Evolutionary conservation across 2,797 vertebrate genomes (phyloP).

Genomic region (Eurystomus glaucurus): DNA sequence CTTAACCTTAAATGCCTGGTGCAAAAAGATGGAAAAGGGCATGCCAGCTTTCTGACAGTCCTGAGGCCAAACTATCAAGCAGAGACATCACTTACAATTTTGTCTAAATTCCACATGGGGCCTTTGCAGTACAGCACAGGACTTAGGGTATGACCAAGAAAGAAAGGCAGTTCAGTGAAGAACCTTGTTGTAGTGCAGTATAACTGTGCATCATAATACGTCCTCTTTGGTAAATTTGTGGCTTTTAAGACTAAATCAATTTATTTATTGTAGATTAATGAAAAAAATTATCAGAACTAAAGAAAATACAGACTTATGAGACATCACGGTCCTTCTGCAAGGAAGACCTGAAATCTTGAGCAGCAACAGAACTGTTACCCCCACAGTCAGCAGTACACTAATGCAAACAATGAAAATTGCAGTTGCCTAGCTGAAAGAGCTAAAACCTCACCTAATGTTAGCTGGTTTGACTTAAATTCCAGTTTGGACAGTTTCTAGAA

Average conservation of each 20-base stretch:
- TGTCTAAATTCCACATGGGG: background rate
- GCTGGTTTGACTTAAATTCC: background rate
- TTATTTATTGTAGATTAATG: background rate
- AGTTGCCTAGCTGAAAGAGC: background rate
- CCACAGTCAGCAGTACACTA: background rate
- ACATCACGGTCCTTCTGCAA: background rate
- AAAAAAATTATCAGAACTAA: background rate
- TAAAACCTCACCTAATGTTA: background rate
- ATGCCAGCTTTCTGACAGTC: background rate
- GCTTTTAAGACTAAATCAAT: background rate
- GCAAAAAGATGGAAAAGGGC: background rate
- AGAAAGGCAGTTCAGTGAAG: background rate
- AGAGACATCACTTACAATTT: background rate
- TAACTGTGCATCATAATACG: background rate
- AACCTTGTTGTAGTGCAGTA: background rate
- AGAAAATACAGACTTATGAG: background rate
- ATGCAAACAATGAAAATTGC: background rate
- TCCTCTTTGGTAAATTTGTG: background rate
- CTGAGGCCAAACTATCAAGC: background rate
- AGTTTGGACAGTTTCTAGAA: conserved; percentile 21
- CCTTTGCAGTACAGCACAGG: background rate
- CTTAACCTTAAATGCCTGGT: background rate
- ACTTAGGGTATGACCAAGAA: background rate
- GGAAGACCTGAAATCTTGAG: background rate
- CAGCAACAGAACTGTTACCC: background rate